phyloP scores from a whole-genome alignment of 2,113 vertebrate species.

The Eptesicus fuscus region DNA sequence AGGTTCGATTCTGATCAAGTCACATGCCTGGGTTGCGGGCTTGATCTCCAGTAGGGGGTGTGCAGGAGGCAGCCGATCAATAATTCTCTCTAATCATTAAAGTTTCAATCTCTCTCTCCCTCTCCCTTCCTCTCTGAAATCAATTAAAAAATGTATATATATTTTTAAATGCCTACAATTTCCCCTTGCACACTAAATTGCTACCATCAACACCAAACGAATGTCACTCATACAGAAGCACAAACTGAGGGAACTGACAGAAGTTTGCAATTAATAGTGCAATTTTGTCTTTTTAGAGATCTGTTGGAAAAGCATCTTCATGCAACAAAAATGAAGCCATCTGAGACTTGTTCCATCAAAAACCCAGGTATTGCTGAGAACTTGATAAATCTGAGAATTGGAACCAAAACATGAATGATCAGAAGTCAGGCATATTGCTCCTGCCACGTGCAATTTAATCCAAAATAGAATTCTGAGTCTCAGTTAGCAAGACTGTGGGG shows the following conservation, averaged over 20 bases:
- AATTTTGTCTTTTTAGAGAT: too few relatives aligned
- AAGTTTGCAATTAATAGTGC: neutral
- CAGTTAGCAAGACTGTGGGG: neutral
- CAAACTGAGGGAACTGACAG: neutral
- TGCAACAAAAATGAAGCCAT: neutral
- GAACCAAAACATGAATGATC: neutral
- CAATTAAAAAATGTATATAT: too few relatives aligned
- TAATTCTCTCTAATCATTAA: too few relatives aligned
- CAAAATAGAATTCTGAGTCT: neutral
- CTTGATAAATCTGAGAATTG: neutral
- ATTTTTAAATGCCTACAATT: neutral
- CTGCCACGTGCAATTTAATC: neutral
- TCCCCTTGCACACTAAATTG: constrained; percentile 4
- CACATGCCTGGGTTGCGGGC: too few relatives aligned
- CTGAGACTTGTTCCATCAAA: neutral
- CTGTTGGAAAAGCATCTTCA: too few relatives aligned
- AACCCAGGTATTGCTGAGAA: neutral
- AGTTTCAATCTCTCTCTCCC: too few relatives aligned
- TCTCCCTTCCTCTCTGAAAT: too few relatives aligned
- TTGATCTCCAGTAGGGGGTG: too few relatives aligned
- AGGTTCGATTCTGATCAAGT: too few relatives aligned
- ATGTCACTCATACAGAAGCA: neutral
- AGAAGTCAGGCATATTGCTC: neutral
- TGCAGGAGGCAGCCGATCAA: too few relatives aligned
- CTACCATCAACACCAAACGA: accelerated